Evolutionary conservation across 1,140 invertebrate genomes (phyloP).

Genomic region (Apis florea): DNA sequence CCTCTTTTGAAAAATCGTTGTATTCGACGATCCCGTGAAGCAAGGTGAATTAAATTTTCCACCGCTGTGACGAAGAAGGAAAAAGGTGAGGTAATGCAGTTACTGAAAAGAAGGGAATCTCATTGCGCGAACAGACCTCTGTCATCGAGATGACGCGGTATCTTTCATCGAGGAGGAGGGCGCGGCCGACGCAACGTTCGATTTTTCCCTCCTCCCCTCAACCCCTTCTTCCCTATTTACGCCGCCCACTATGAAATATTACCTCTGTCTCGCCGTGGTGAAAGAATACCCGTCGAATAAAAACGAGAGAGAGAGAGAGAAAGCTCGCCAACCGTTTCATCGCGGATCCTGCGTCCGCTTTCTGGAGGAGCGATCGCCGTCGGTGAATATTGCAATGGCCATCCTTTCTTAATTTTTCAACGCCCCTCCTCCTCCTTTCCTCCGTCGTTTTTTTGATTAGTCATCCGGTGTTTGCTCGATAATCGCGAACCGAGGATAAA

Average conservation of each 20-base stretch:
- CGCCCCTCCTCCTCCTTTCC: not conserved
- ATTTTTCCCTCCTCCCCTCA: constrained; percentile 19
- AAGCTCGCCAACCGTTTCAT: too few relatives aligned
- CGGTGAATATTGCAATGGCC: constrained; percentile 61
- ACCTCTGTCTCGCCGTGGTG: constrained; percentile 21
- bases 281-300: constrained; percentile 32
- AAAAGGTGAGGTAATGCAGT: too few relatives aligned
- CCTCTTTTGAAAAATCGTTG: too few relatives aligned
- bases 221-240: constrained; percentile 21
- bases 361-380: not conserved
- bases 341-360: constrained; percentile 22
- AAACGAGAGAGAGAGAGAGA: constrained; percentile 1
- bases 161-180: constrained; percentile 17
- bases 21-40: too few relatives aligned
- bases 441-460: too few relatives aligned
- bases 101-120: too few relatives aligned
- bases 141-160: constrained; percentile 32
- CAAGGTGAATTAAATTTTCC: too few relatives aligned
- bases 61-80: too few relatives aligned
- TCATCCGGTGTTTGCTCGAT: constrained; percentile 10
- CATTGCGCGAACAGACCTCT: too few relatives aligned
- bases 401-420: constrained; percentile 60
- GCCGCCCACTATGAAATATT: constrained; percentile 37
- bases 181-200: constrained; percentile 33
- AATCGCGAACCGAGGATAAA: not conserved